phyloP scores from a whole-genome alignment of 2,888 invertebrate species.

The Leucoma salicis region DNA sequence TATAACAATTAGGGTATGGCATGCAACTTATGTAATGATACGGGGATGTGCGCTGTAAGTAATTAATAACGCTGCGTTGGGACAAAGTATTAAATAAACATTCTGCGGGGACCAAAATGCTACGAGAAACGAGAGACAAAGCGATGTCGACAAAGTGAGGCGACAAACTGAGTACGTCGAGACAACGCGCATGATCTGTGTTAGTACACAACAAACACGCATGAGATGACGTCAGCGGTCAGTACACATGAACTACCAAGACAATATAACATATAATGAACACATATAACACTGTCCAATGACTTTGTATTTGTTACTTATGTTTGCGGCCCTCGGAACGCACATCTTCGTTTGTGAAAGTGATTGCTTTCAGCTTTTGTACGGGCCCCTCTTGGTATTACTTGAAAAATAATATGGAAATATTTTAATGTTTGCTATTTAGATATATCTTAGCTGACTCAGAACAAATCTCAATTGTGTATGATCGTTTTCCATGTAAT shows the following conservation, averaged over 20 bases:
- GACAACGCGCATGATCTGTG: slow-evolving; percentile 56
- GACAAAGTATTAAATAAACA: slow-evolving; percentile 52
- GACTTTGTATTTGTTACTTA: slow-evolving; percentile 53
- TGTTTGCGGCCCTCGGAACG: slow-evolving; percentile 52
- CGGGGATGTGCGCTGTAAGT: slow-evolving; percentile 62
- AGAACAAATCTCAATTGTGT: no score
- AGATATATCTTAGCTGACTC: background rate
- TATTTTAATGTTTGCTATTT: slow-evolving; percentile 33
- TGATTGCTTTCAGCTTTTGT: slow-evolving; percentile 65
- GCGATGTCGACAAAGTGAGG: slow-evolving; percentile 69
- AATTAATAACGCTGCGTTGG: slow-evolving; percentile 66
- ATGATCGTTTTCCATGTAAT: no score
- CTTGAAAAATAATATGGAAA: slow-evolving; percentile 71
- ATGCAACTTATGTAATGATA: slow-evolving; percentile 66
- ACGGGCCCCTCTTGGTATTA: slow-evolving; percentile 69
- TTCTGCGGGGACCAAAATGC: slow-evolving; percentile 72
- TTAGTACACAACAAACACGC: slow-evolving; percentile 74
- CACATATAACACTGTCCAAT: slow-evolving; percentile 56
- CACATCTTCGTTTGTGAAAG: slow-evolving; percentile 50
- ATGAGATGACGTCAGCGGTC: slow-evolving; percentile 69
- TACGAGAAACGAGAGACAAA: slow-evolving; percentile 70
- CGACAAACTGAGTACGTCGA: slow-evolving; percentile 43
- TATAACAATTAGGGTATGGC: slow-evolving; percentile 52
- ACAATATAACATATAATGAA: slow-evolving; percentile 63
- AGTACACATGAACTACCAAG: slow-evolving; percentile 72